Evolutionary conservation across 2,888 invertebrate species (phyloP).

Genomic region (Tetragonisca angustula): DNA sequence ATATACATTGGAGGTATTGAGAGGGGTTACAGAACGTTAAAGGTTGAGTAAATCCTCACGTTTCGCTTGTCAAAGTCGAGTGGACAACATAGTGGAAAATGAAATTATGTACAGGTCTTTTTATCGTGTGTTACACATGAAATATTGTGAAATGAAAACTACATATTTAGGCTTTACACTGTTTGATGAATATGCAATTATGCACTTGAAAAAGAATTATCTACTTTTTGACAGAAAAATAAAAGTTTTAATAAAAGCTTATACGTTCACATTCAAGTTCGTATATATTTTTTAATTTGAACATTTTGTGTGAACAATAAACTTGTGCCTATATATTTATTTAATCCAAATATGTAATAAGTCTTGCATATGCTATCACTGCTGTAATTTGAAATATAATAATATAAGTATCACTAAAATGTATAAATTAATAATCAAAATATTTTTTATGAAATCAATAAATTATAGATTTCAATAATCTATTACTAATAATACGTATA

Average conservation of each 20-base stretch:
- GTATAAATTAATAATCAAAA: no score
- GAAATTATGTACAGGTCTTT: constrained; percentile 20
- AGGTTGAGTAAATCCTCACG: constrained; percentile 73
- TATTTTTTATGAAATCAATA: no score
- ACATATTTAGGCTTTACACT: not conserved
- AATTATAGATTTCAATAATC: no score
- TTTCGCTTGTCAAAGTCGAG: constrained; percentile 72
- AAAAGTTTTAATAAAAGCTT: not conserved
- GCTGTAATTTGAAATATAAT: no score
- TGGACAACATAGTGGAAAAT: constrained; percentile 56
- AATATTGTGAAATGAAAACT: not conserved
- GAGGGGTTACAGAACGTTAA: constrained; percentile 58
- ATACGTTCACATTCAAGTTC: not conserved
- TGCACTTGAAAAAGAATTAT: not conserved
- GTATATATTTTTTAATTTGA: not conserved
- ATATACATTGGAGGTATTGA: not conserved
- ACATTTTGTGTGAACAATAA: not conserved
- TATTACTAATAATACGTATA: no score
- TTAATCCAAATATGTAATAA: not conserved
- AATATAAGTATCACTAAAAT: no score
- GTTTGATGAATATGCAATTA: not conserved
- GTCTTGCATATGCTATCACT: no score
- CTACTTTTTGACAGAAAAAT: not conserved
- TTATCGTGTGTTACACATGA: not conserved
- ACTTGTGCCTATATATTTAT: not conserved